Conservation (phyloP, 2,113 vertebrate species). For the Nesogale talazaci region DNA sequence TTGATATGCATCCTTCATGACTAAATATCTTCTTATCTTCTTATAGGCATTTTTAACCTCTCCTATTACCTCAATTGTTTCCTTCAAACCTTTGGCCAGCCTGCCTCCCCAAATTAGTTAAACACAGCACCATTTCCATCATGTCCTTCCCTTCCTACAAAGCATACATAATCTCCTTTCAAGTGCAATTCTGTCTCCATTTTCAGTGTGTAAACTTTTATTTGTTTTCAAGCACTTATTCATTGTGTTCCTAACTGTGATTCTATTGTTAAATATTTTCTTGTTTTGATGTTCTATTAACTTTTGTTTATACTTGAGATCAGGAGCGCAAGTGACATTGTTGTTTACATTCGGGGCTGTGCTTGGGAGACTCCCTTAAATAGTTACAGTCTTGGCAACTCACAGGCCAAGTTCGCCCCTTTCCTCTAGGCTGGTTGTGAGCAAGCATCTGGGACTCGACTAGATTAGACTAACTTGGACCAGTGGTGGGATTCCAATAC, state of each 20-base stretch:
- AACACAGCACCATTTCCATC: neutral
- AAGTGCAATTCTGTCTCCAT: neutral
- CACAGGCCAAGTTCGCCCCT: too few species aligned
- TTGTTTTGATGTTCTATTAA: neutral
- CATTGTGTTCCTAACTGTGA: neutral
- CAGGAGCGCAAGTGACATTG: too few species aligned
- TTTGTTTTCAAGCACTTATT: neutral
- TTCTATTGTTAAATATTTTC: neutral
- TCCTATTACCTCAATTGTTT: neutral
- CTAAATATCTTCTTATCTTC: neutral
- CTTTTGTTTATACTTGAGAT: neutral
- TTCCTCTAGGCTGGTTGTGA: too few species aligned
- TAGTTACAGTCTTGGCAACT: too few species aligned
- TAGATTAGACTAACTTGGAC: too few species aligned
- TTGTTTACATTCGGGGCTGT: too few species aligned
- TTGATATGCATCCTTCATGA: rapidly evolving
- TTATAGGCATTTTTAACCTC: neutral
- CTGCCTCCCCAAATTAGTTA: neutral
- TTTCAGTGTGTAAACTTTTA: neutral
- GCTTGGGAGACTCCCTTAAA: too few species aligned
- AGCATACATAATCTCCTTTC: neutral
- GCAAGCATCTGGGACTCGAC: too few species aligned
- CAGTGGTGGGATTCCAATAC: too few species aligned
- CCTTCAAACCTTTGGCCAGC: neutral
- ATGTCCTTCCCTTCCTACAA: rapidly evolving